Conservation (phyloP, 2,888 invertebrate species). For the Caenorhabditis imperialis region DNA sequence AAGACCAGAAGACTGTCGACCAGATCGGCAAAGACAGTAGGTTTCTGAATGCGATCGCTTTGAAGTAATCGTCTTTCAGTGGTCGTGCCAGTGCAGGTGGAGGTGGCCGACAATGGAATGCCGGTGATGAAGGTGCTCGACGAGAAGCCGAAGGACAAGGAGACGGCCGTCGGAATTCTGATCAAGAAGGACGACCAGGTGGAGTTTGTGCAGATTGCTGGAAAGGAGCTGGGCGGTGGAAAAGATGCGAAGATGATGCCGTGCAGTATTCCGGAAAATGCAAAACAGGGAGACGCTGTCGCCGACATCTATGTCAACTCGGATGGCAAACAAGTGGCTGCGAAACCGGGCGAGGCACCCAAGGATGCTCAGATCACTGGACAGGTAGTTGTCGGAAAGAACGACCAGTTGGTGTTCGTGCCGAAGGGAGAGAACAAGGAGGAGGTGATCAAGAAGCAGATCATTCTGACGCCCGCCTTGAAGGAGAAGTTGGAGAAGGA, state of each 20-base stretch:
- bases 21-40: conserved; percentile 30
- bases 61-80: conserved; percentile 38
- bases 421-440: conserved; percentile 43
- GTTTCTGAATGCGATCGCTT: neutral
- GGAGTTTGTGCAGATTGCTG: conserved; percentile 48
- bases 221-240: conserved; percentile 44
- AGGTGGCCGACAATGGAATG: conserved; percentile 51
- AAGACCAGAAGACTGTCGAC: conserved; percentile 32
- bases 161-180: conserved; percentile 40
- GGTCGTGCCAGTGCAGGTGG: conserved; percentile 40
- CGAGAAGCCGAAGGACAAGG: conserved; percentile 44
- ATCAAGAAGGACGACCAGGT: conserved; percentile 23
- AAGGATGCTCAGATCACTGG: conserved; percentile 32
- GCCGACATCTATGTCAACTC: conserved; percentile 34
- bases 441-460: conserved; percentile 20
- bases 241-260: conserved; percentile 42
- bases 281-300: conserved; percentile 38
- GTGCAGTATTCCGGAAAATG: conserved; percentile 43
- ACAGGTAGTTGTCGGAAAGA: conserved; percentile 41
- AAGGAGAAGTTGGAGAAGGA: conserved; percentile 34
- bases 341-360: conserved; percentile 41
- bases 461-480: conserved; percentile 19
- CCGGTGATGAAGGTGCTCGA: conserved; percentile 43
- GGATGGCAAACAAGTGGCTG: conserved; percentile 38
- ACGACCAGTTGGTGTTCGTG: conserved; percentile 46